Evolutionary conservation across 2,113 vertebrate genomes (phyloP).

Genomic region (Chloropsis cyanopogon): DNA sequence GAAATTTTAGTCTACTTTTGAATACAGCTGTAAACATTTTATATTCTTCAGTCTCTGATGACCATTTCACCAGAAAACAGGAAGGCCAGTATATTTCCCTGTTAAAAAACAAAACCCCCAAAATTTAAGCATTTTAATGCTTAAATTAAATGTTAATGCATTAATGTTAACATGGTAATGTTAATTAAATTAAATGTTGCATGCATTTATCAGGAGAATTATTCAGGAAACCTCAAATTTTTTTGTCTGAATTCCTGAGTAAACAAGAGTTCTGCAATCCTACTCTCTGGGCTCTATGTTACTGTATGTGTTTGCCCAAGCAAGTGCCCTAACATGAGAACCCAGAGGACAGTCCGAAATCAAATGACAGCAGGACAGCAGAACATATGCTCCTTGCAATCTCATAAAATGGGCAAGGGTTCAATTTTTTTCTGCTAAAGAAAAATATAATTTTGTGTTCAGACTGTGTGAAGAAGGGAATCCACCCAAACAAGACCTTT

Average conservation of each 20-base stretch:
- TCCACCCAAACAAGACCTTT: background rate
- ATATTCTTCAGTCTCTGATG: background rate
- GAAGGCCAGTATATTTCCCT: background rate
- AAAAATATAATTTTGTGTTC: background rate
- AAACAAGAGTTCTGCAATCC: background rate
- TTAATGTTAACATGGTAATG: too few relatives aligned
- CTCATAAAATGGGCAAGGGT: background rate
- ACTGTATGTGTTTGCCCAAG: background rate
- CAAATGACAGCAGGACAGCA: fast-evolving
- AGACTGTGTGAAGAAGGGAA: background rate
- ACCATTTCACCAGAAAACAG: background rate
- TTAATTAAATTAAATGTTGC: background rate
- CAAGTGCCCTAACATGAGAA: background rate
- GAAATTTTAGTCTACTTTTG: background rate
- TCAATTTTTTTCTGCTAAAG: background rate
- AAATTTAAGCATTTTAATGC: background rate
- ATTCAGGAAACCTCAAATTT: background rate
- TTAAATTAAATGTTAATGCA: too few relatives aligned
- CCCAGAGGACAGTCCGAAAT: background rate
- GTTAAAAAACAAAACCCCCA: background rate
- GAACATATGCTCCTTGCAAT: background rate
- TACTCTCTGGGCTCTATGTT: background rate
- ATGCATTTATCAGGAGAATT: background rate
- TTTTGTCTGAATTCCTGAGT: background rate
- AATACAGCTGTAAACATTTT: background rate